Conservation (phyloP, 2,888 invertebrate genomes). For the Odontothrips loti region DNA sequence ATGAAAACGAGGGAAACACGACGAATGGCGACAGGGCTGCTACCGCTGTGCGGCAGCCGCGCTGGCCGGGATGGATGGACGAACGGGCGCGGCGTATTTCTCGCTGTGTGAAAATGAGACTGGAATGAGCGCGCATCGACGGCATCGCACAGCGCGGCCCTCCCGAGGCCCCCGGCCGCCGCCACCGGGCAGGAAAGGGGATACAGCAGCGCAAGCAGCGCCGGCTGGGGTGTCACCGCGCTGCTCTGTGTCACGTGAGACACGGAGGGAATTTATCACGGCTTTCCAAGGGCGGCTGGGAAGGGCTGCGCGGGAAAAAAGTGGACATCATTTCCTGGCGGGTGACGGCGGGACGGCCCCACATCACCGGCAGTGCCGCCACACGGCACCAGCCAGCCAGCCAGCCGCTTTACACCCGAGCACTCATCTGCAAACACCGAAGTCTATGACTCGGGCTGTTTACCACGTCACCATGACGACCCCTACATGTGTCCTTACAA, state of each 20-base stretch:
- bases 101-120: no score
- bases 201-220: background rate
- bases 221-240: background rate
- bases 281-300: background rate
- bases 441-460: no score
- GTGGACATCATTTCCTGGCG: background rate
- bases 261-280: background rate
- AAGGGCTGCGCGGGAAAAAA: background rate
- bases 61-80: background rate
- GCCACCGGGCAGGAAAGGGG: background rate
- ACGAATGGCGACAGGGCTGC: background rate
- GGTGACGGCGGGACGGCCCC: background rate
- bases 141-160: no score
- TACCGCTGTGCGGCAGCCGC: background rate
- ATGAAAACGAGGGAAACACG: constrained; percentile 9
- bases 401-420: no score
- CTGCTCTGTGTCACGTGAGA: background rate
- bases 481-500: no score
- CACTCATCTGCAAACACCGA: no score
- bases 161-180: no score
- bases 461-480: no score
- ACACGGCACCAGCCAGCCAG: background rate
- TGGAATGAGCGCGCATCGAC: no score
- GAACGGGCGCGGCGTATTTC: background rate
- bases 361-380: background rate